Conservation (phyloP, 1,140 invertebrate genomes). For the Zaprionus capensis region DNA sequence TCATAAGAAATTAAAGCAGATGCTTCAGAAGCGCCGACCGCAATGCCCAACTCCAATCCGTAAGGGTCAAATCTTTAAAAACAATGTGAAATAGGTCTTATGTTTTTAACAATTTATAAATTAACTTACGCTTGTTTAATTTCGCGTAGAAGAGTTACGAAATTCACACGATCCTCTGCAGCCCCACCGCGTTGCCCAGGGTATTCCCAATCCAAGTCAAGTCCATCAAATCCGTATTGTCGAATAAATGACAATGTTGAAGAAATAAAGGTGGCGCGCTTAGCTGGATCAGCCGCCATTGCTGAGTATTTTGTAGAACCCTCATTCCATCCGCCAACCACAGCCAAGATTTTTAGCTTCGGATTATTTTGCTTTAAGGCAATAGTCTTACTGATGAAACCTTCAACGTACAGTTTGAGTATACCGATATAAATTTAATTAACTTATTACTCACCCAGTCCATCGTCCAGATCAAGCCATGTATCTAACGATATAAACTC, state of each 20-base stretch:
- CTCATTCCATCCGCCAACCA: constrained; percentile 91
- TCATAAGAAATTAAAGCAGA: constrained; percentile 87
- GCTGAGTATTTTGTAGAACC: constrained; percentile 87
- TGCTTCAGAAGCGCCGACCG: constrained; percentile 86
- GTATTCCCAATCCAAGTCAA: constrained; percentile 90
- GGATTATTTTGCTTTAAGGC: constrained; percentile 86
- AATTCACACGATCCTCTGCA: constrained; percentile 85
- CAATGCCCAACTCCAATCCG: constrained; percentile 86
- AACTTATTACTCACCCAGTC: constrained; percentile 41
- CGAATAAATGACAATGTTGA: constrained; percentile 85
- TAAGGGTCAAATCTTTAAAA: constrained; percentile 73
- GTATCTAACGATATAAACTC: constrained; percentile 86
- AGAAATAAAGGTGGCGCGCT: constrained; percentile 85
- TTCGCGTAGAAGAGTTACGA: constrained; percentile 85
- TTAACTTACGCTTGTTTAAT: constrained; percentile 84
- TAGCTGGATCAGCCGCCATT: constrained; percentile 83
- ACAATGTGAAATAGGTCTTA: constrained; percentile 14
- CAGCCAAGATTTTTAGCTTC: constrained; percentile 87
- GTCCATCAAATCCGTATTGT: constrained; percentile 87
- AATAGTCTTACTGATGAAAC: constrained; percentile 66
- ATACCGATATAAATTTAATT: not conserved
- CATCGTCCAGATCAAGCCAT: constrained; percentile 87
- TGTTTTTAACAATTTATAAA: not conserved
- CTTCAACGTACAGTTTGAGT: constrained; percentile 11
- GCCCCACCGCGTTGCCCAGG: constrained; percentile 85